These are phyloP conservation scores for Halocynthia roretzi DNA, from an alignment of 23 tunicate species.

Conservation along the genomic window DNA sequence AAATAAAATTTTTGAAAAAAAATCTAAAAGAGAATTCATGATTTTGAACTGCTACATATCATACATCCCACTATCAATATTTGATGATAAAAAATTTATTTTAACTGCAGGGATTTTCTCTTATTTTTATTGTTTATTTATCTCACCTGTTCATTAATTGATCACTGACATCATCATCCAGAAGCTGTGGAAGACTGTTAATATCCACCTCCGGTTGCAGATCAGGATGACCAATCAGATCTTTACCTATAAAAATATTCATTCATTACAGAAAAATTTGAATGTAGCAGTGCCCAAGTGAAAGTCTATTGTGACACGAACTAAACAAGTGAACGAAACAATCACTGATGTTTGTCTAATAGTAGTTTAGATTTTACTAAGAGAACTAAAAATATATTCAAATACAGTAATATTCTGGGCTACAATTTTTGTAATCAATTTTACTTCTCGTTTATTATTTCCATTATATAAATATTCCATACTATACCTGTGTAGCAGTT, in stretches of 20 bases:
- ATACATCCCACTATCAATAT: not conserved
- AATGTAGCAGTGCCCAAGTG: no score
- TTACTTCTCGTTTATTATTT: not conserved
- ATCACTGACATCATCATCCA: conserved; percentile 84
- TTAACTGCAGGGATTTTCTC: not conserved
- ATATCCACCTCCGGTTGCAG: conserved; percentile 37
- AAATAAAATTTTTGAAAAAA: not conserved
- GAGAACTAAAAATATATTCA: no score
- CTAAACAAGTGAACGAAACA: no score
- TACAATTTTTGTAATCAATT: not conserved
- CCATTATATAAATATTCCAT: not conserved
- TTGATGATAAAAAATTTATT: not conserved
- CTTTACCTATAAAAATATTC: conserved; percentile 24
- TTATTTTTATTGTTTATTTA: not conserved
- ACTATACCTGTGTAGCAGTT: conserved; percentile 65
- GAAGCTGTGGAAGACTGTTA: conserved; percentile 52
- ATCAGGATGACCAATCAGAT: conserved; percentile 65
- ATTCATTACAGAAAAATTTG: no score
- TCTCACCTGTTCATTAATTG: conserved; percentile 51
- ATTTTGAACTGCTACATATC: not conserved
- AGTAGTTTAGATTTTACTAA: no score
- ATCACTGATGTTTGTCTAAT: no score
- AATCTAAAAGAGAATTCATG: not conserved
- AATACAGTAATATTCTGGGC: not conserved
- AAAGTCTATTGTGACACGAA: no score